A percentile compares a stretch with the other conserved stretches of the same genome.
phyloP scores from a whole-genome alignment of 2,113 vertebrate genomes.

The Raphicerus campestris region DNA sequence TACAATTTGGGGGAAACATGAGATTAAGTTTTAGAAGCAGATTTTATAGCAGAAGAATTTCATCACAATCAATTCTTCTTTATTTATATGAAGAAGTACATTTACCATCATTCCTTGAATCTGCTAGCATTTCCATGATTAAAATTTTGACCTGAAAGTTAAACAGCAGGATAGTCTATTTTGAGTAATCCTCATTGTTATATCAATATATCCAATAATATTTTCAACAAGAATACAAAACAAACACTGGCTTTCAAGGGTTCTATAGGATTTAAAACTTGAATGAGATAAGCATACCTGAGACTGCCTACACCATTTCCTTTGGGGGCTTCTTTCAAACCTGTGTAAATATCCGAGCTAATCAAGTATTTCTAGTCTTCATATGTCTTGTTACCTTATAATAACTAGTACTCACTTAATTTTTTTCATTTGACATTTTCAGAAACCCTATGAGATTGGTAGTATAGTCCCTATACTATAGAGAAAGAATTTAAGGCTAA shows the following conservation, averaged over 20 bases:
- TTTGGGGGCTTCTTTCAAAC: background rate
- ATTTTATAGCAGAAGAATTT: conserved; percentile 14
- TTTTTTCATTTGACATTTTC: background rate
- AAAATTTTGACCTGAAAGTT: conserved; percentile 6
- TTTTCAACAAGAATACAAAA: conserved; percentile 36
- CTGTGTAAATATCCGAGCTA: background rate
- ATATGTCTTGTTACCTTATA: background rate
- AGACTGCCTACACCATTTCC: background rate
- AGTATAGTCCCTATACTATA: background rate
- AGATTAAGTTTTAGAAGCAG: conserved; percentile 50
- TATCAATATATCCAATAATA: conserved; percentile 2
- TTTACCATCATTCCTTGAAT: background rate
- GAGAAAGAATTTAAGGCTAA: background rate
- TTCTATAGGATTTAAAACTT: background rate
- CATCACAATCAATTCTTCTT: conserved; percentile 1
- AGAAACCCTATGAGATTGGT: background rate
- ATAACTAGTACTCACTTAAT: background rate
- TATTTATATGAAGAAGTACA: background rate
- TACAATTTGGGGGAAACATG: conserved; percentile 21
- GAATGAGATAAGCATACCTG: background rate
- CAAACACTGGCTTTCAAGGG: background rate
- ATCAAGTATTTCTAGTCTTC: background rate
- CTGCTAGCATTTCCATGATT: conserved; percentile 9
- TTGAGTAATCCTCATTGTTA: background rate
- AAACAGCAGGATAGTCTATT: background rate